Evolutionary conservation across 1,140 invertebrate species (phyloP).

Genomic region (Hyles vespertilio): DNA sequence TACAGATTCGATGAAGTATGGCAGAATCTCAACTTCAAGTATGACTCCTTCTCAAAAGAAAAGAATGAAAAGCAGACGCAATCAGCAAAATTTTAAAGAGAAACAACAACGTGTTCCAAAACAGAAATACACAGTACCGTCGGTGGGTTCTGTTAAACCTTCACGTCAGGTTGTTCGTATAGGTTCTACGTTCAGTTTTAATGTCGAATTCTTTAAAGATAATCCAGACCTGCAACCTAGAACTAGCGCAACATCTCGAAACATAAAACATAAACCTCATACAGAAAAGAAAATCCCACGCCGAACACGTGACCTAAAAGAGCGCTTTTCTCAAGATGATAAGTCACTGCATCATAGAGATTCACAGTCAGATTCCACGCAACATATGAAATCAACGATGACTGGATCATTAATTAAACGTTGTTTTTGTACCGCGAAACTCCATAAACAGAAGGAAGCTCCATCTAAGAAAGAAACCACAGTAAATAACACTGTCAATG

Average conservation of each 20-base stretch:
- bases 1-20: background rate
- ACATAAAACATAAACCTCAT: background rate
- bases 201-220: conserved; percentile 12
- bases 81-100: background rate
- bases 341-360: background rate
- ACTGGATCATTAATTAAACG: conserved; percentile 1
- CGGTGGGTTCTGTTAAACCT: background rate
- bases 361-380: conserved; percentile 1
- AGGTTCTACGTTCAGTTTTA: conserved; percentile 7
- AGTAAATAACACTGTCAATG: background rate
- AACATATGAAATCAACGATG: conserved; percentile 3
- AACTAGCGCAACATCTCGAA: background rate
- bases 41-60: conserved; percentile 2
- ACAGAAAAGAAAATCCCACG: background rate
- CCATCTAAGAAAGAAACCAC: background rate
- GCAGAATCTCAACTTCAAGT: conserved; percentile 4
- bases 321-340: background rate
- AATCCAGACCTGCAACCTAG: background rate
- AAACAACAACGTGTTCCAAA: background rate
- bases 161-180: background rate
- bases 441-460: background rate
- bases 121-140: background rate
- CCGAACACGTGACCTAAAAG: background rate
- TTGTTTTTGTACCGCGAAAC: conserved; percentile 8
- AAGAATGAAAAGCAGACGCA: background rate